These are phyloP conservation scores for Merluccius polli DNA, from an alignment of 2,797 vertebrate genomes.

Conservation along the genomic window DNA sequence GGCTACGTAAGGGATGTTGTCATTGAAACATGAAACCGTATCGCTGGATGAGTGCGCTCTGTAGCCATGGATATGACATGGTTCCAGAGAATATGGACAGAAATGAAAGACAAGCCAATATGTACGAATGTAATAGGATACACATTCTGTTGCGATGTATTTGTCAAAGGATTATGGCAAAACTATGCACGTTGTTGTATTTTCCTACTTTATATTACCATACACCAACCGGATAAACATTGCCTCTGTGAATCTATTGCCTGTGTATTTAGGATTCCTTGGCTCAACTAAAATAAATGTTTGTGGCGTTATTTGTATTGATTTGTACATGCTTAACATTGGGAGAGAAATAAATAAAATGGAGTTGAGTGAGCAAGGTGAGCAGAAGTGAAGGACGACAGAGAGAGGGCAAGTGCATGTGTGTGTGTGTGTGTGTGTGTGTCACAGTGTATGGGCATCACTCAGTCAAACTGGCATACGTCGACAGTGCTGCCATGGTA, in stretches of 20 bases:
- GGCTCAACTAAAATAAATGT: not conserved
- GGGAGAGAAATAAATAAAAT: not conserved
- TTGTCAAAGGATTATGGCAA: not conserved
- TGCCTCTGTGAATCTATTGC: not conserved
- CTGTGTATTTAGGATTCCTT: not conserved
- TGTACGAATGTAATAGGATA: not conserved
- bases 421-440: conserved; percentile 5
- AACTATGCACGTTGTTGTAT: not conserved
- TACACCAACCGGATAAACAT: not conserved
- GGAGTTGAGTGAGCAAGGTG: not conserved
- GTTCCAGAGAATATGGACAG: not conserved
- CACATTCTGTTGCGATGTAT: not conserved
- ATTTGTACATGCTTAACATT: not conserved
- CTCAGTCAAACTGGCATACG: conserved; percentile 51
- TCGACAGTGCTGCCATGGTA: conserved; percentile 60
- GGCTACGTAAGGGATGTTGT: not conserved
- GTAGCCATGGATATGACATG: not conserved
- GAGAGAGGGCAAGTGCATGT: not conserved
- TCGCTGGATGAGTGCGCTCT: not conserved
- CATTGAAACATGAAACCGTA: not conserved
- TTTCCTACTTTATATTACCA: not conserved
- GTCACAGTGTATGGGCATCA: conserved; percentile 19
- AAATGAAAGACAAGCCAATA: not conserved
- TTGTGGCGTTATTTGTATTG: not conserved
- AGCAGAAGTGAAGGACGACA: not conserved